Evolutionary conservation across 1,140 invertebrate genomes (phyloP).

Genomic region (Aphidius ervi): DNA sequence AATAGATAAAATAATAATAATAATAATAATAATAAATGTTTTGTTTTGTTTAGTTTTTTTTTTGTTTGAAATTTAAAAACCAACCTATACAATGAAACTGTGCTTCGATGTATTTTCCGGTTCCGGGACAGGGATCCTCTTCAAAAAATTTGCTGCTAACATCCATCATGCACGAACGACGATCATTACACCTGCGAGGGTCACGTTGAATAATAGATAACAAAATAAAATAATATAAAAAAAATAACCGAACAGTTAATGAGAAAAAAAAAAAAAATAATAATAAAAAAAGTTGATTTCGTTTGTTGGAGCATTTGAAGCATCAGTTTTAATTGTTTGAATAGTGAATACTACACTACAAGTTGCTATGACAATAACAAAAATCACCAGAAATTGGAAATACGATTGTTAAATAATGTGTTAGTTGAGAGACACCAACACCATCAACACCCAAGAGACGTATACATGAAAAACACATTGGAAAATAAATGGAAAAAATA

Average conservation of each 20-base stretch:
- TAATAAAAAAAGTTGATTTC: too few relatives aligned
- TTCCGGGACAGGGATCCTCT: conserved; percentile 60
- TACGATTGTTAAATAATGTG: too few relatives aligned
- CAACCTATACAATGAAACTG: conserved; percentile 59
- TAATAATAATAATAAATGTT: too few relatives aligned
- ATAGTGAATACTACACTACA: too few relatives aligned
- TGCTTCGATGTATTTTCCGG: conserved; percentile 61
- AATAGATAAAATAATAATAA: too few relatives aligned
- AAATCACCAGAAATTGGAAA: too few relatives aligned
- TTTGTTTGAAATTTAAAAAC: conserved; percentile 28
- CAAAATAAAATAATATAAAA: conserved; percentile 7
- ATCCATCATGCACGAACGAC: conserved; percentile 46
- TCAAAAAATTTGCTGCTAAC: conserved; percentile 55
- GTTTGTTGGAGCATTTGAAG: too few relatives aligned
- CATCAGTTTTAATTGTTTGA: too few relatives aligned
- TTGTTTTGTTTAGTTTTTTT: too few relatives aligned
- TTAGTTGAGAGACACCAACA: not conserved
- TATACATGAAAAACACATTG: not conserved
- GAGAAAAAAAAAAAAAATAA: too few relatives aligned
- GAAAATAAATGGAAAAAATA: not conserved
- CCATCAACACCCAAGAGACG: conserved; percentile 2
- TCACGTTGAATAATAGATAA: conserved; percentile 36
- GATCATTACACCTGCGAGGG: conserved; percentile 48
- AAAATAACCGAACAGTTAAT: conserved; percentile 10
- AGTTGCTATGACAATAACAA: too few relatives aligned